Base-by-base conservation (phyloP, 1,140 invertebrate genomes). In the Heliconius himera region DNA sequence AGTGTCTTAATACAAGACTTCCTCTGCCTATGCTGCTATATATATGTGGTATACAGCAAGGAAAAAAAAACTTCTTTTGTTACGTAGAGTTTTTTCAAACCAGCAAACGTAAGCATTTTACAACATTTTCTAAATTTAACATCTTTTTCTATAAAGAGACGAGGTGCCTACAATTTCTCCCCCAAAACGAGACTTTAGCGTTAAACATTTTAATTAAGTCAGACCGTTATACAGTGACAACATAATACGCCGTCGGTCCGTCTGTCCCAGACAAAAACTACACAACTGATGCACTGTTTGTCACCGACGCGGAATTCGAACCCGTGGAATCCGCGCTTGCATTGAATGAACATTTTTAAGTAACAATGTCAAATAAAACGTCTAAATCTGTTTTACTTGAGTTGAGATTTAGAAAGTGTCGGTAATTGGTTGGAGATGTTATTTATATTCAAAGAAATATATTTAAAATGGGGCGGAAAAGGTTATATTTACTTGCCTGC, bases 221-320 rank as follows among this genome's bases (percentile, higher is more conserved):
- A 51, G 20, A 0, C n/a, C 78, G 78, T 79, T 81, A 76, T 16
- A 38, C 73, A 36, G 74, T 83, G 82, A 83, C 82, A 83, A 83
- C 74, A 81, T 83, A 83, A 83, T 83, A 71, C 77, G 41, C 13
- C 13, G 77, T 77, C 81, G 70, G 81, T 79, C 81, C 78, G 74
- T 79, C 77, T 82, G 81, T 77, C 51, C 8, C 9, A 22, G 66
- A 36, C 80, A 81, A 83, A 81, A 83, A 83, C 77, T 54, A 6
- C 3, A 22, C 29, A 76, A 79, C 80, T 75, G 76, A 81, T 81
- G 74, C 74, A 81, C 74, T 83, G 80, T 81, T 83, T 81, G 80
- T 51, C 82, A 70, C 82, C 77, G 66, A 38, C 49, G 26, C 38
- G 75, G 77, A 74, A 81, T 81, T 76, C 73, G 33, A 74, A 72